A percentile compares a stretch with the other conserved stretches of the same genome.
These are phyloP conservation scores for Zoanthus gigantus DNA, from an alignment of 92 coral and sea anemone species.

Conservation along the genomic window DNA sequence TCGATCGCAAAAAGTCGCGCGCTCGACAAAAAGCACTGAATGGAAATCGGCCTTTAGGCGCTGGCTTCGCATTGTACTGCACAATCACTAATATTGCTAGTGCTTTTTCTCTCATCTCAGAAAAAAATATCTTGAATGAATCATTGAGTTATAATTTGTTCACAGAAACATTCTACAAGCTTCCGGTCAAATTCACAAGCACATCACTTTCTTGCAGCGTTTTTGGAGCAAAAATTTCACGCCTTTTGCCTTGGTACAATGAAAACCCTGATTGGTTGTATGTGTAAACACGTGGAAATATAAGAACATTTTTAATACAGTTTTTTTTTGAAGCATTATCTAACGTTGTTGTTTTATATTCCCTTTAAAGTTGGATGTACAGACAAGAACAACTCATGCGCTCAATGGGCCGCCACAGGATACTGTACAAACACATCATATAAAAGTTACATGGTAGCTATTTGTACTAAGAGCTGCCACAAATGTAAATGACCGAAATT, in stretches of 20 bases:
- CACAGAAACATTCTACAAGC: neutral
- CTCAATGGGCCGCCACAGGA: conserved; percentile 26
- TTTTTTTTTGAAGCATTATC: neutral
- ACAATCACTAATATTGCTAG: too few relatives aligned
- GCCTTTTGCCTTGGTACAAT: neutral
- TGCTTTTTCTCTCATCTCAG: too few relatives aligned
- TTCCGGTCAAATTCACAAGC: neutral
- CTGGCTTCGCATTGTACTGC: too few relatives aligned
- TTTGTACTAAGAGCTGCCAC: conserved; percentile 46
- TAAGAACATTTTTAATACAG: neutral
- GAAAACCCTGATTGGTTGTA: neutral
- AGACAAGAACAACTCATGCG: conserved; percentile 30
- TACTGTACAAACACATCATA: conserved; percentile 29
- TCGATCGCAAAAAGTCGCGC: too few relatives aligned
- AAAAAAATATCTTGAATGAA: too few relatives aligned
- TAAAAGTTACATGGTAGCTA: conserved; percentile 35
- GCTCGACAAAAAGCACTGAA: too few relatives aligned
- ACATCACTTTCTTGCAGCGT: neutral
- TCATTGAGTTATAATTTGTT: too few relatives aligned
- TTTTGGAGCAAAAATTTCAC: neutral
- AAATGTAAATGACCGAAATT: conserved; percentile 3
- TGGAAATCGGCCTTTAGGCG: too few relatives aligned
- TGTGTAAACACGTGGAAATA: neutral
- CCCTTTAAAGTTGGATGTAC: neutral
- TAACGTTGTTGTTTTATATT: neutral